Base-by-base conservation (phyloP, 2,888 invertebrate genomes). In the Tetragnatha montana region DNA sequence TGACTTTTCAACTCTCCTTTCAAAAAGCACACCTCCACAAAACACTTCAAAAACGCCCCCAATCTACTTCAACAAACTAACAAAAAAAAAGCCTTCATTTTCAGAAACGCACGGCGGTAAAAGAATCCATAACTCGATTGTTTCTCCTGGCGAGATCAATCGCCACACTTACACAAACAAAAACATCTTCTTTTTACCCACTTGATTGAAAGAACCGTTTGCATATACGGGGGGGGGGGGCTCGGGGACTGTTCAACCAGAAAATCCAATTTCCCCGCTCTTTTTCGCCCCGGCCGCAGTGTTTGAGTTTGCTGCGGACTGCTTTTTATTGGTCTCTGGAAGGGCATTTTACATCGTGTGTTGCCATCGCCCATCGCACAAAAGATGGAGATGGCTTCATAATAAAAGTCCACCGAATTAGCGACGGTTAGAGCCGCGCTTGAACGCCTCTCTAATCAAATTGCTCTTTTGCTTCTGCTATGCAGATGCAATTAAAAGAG, bases 211-310 rank as follows among this genome's bases (percentile, higher is more conserved):
- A 78, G 19, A 78, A 22, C 17, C 51, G 22, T 76, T 76, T 76
- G 76, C 47, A 69, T 47, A 80, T 68, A n/a, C 21, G 21, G 71
- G 14, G 68, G 80, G 19, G 49, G 19, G 71, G 19, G 68, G 71
- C 19, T 74, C 49, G 17, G n/a, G 70, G 19, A 71, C 19, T 71
- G 8, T 70, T 85, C 78, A 78, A 50, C 70, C 50, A 51, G 85
- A 85, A 85, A 85, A 78, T 78, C 71, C 69, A 85, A 51, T 78
- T 70, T 84, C 21, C 47, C 75, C 19, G 8, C 50, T 50, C 35
- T 50, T 71, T 81, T 73, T 21, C 76, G n/a, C 50, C 50, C 19
- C 19, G 22, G 49, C 50, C 19, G 76, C 21, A 3, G 14, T 7
- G n/a, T 47, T 76, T 49, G 47, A 76, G 50, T 76, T 76, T 50